Base-by-base conservation (phyloP, 2,888 invertebrate genomes). In the Amblyjoppa proteus region DNA sequence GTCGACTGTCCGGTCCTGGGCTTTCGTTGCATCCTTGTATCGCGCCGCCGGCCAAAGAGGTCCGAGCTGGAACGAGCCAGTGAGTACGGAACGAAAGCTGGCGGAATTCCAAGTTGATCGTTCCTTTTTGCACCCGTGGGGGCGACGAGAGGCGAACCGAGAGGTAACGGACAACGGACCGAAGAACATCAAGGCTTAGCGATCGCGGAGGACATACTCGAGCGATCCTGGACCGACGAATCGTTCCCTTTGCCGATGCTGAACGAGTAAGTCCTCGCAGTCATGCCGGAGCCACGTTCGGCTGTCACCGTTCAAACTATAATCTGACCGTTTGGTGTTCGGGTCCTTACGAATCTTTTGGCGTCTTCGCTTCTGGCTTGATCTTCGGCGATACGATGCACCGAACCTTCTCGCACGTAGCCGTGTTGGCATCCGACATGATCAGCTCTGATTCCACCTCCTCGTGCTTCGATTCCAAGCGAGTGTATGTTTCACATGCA, bases 401-500 rank as follows among this genome's bases (percentile, higher is more conserved):
- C 25, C 38, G 58, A 53, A 53, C 51, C 34, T 61, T 28, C 74
- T 61, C 34, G 73, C 79, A 79, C 83, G 83, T 83, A 83, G 79
- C 61, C 58, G 69, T 58, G 31, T 74, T 79, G 78, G 69, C 83
- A 83, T 83, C 61, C 68, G 61, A 25, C 58, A 56, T 45, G 45
- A 45, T 78, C 53, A 13, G 49, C 31, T 31, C 64, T 38, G 11
- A 51, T n/a, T 68, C 66, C 20, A 31, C 9, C 41, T 68, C 11
- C 41, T 68, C 38, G 38, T 20, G 53, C 56, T 56, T 28, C 53
- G 28, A 53, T 38, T 20, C 28, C 56, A 41, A 38, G n/a, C 16
- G 69, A 68, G 73, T 66, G 68, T 73, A 64, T 73, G 58, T 68
- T 68, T 61, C 88, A 88, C 90, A 90, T 90, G 91, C 90, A 90